Conservation (phyloP, 2,797 vertebrate species). For the Rallus crepitans region DNA sequence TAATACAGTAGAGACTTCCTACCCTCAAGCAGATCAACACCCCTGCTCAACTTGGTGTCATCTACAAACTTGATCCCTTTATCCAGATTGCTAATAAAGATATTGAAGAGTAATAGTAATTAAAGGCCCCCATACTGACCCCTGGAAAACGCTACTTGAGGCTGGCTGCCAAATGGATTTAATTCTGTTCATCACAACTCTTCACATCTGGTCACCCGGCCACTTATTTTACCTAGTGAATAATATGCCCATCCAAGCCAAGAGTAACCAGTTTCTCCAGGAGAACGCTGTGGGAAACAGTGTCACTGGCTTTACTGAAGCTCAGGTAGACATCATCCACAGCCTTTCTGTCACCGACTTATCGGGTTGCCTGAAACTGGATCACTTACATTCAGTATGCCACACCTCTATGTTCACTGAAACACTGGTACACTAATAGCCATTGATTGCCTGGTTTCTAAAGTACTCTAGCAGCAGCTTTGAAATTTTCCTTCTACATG, state of each 20-base stretch:
- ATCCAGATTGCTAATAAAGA: neutral
- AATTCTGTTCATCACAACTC: neutral
- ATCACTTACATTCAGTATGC: neutral
- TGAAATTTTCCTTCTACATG: neutral
- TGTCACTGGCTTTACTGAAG: neutral
- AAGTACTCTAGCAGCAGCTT: neutral
- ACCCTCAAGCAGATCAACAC: neutral
- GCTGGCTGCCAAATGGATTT: fast-evolving
- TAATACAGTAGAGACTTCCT: neutral
- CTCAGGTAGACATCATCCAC: neutral
- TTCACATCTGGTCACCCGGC: fast-evolving
- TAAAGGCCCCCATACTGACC: fast-evolving
- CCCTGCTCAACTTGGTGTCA: fast-evolving
- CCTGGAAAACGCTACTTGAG: no score
- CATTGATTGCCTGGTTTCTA: neutral
- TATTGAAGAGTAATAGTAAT: neutral
- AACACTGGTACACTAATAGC: neutral
- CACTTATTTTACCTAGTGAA: fast-evolving
- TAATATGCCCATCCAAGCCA: fast-evolving
- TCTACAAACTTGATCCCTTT: neutral
- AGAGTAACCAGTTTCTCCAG: neutral
- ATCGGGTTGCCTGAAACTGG: neutral
- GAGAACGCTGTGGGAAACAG: fast-evolving
- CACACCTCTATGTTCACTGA: constrained; percentile 23
- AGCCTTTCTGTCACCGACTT: neutral